Evolutionary conservation across 2,797 vertebrate species (phyloP).

Genomic region (Rhyacichthys aspro): DNA sequence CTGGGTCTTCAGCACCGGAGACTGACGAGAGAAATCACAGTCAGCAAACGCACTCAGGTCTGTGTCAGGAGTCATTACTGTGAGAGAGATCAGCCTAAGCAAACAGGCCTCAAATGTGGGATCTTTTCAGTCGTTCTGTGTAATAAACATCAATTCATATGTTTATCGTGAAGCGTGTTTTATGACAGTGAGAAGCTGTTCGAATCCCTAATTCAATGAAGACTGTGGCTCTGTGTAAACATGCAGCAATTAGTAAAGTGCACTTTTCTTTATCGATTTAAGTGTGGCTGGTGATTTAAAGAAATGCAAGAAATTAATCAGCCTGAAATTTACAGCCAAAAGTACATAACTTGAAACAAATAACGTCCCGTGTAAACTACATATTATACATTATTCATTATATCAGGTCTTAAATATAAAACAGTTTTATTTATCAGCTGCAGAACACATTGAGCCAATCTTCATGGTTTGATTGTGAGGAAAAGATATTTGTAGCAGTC

Average conservation of each 20-base stretch:
- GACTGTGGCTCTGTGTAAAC: background rate
- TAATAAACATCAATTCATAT: background rate
- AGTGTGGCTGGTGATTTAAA: background rate
- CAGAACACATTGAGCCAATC: background rate
- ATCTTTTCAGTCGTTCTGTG: background rate
- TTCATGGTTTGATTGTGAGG: too few relatives aligned
- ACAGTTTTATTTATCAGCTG: background rate
- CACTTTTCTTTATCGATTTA: background rate
- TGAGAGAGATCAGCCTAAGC: background rate
- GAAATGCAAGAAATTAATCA: background rate
- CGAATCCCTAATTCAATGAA: too few relatives aligned
- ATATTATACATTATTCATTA: background rate
- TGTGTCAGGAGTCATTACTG: conserved; percentile 3
- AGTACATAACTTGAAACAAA: background rate
- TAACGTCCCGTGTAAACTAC: background rate
- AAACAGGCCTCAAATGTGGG: background rate
- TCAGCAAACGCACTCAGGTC: conserved; percentile 23
- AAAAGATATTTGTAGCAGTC: too few relatives aligned
- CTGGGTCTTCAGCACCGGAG: conserved; percentile 93
- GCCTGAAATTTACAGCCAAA: background rate
- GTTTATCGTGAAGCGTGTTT: conserved; percentile 1
- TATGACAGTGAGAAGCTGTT: background rate
- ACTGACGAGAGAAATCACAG: conserved; percentile 74
- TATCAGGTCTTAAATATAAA: too few relatives aligned
- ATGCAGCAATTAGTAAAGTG: conserved; percentile 5